A percentile compares a stretch with the other conserved stretches of the same genome.
Evolutionary conservation across 2,113 vertebrate species (phyloP).

Genomic region (Hylia prasina): DNA sequence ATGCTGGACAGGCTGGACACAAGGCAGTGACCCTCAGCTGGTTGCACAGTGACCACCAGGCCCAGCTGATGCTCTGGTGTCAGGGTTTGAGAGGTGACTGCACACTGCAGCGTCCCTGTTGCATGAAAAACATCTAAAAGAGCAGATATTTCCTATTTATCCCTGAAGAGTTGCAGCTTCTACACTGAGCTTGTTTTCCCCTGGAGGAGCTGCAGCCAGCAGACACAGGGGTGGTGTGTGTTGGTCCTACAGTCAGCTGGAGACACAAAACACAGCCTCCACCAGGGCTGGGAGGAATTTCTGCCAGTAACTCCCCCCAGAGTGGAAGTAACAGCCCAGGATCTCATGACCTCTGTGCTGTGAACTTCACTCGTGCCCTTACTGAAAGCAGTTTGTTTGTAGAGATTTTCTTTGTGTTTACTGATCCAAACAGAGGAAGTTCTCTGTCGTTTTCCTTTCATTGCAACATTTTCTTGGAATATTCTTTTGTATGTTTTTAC

Average conservation of each 20-base stretch:
- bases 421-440: slow-evolving; percentile 42
- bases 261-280: neutral
- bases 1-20: neutral
- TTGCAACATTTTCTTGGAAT: slow-evolving; percentile 23
- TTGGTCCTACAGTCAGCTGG: neutral
- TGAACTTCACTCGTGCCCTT: neutral
- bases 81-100: neutral
- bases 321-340: neutral
- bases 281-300: neutral
- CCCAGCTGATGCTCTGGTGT: neutral
- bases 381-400: slow-evolving; percentile 20
- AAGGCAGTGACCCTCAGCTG: neutral
- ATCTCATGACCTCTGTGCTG: neutral
- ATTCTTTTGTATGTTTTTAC: slow-evolving; percentile 35
- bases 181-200: fast-evolving
- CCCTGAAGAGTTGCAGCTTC: neutral
- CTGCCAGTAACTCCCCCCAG: neutral
- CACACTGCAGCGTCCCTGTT: neutral
- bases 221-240: neutral
- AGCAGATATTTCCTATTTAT: neutral
- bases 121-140: neutral
- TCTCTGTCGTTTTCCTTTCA: neutral
- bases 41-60: neutral
- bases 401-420: slow-evolving; percentile 15
- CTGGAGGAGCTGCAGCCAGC: neutral